Conservation (phyloP, 2,888 invertebrate genomes). For the Nomada fabriciana region DNA sequence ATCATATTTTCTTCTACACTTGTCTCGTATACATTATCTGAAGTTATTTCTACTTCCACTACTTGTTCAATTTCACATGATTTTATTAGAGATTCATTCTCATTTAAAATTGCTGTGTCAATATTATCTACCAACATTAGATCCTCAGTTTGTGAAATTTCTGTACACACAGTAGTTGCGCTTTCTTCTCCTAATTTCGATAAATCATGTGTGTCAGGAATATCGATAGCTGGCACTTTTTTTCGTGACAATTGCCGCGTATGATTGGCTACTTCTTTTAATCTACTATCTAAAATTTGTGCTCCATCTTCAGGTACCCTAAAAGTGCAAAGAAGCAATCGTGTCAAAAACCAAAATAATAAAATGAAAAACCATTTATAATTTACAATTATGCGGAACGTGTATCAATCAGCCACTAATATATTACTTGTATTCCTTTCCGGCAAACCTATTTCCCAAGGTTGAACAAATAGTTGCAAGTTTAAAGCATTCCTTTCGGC, state of each 20-base stretch:
- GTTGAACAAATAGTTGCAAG: constrained; percentile 79
- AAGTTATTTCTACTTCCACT: constrained; percentile 2
- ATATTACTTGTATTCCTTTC: constrained; percentile 80
- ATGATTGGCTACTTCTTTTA: constrained; percentile 80
- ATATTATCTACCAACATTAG: constrained; percentile 22
- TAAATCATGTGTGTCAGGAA: constrained; percentile 39
- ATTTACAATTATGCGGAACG: not conserved
- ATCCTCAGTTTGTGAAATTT: constrained; percentile 8
- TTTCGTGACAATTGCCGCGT: constrained; percentile 78
- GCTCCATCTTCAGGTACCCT: constrained; percentile 81
- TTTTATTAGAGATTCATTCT: not conserved
- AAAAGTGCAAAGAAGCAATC: constrained; percentile 12
- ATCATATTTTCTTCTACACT: not conserved
- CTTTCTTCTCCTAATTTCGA: constrained; percentile 18
- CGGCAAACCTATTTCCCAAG: constrained; percentile 77
- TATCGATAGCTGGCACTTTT: constrained; percentile 61
- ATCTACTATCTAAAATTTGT: constrained; percentile 76
- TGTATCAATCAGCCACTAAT: not conserved
- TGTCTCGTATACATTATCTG: constrained; percentile 1
- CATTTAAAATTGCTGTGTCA: constrained; percentile 1
- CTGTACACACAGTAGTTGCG: constrained; percentile 9
- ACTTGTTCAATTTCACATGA: constrained; percentile 13
- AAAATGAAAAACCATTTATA: too few relatives aligned
- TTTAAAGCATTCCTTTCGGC: constrained; percentile 79
- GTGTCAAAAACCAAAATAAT: not conserved